phyloP scores from a whole-genome alignment of 2,888 invertebrate species.

The Adela reaumurella region DNA sequence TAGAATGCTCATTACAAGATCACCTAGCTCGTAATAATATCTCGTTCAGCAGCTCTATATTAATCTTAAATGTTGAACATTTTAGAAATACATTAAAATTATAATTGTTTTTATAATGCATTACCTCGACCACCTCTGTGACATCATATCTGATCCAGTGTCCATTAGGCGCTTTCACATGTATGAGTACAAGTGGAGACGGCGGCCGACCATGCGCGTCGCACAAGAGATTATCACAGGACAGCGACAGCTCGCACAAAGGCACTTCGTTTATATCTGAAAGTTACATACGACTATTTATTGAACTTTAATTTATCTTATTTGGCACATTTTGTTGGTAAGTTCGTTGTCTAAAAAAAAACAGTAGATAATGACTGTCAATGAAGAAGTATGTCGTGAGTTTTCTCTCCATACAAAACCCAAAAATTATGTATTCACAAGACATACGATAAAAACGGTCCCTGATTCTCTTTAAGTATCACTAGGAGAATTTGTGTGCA shows the following conservation, averaged over 20 bases:
- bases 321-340: conserved; percentile 1
- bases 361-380: background rate
- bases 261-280: conserved; percentile 81
- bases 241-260: conserved; percentile 79
- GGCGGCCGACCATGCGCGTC: conserved; percentile 84
- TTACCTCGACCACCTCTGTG: conserved; percentile 85
- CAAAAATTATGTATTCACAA: background rate
- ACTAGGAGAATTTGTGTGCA: too few species aligned
- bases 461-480: too few species aligned
- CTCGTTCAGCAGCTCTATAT: too few species aligned
- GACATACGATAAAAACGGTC: background rate
- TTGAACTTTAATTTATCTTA: conserved; percentile 1
- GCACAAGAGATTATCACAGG: conserved; percentile 87
- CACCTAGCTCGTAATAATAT: too few species aligned
- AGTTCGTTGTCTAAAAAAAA: background rate
- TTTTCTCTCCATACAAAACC: too few species aligned
- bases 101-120: background rate
- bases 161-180: conserved; percentile 58
- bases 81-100: conserved; percentile 6
- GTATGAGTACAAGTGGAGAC: conserved; percentile 76
- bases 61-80: too few species aligned
- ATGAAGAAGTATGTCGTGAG: too few species aligned
- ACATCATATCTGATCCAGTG: conserved; percentile 81
- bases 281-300: too few species aligned
- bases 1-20: too few species aligned